These are phyloP conservation scores for Nycticebus coucang DNA, from an alignment of 2,113 vertebrate genomes.

Conservation along the genomic window DNA sequence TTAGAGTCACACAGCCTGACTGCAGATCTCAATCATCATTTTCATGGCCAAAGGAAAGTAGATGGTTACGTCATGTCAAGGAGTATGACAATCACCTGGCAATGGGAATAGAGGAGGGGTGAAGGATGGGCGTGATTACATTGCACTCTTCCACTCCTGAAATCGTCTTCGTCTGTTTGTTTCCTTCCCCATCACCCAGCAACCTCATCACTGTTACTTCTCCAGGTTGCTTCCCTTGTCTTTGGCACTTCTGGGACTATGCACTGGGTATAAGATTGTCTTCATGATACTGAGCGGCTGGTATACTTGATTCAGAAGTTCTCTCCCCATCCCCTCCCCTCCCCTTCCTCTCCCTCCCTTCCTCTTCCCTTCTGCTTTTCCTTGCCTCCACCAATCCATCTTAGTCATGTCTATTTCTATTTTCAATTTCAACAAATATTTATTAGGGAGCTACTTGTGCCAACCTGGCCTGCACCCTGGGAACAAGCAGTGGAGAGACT, in stretches of 20 bases:
- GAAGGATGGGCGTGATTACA: background rate
- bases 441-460: background rate
- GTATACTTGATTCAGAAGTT: background rate
- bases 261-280: background rate
- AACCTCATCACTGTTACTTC: background rate
- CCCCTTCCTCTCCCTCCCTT: rapidly evolving
- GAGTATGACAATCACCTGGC: too few relatives aligned
- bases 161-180: background rate
- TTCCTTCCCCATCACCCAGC: background rate
- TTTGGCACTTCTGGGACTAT: background rate
- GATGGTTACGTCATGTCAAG: too few relatives aligned
- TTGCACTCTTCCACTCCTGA: background rate
- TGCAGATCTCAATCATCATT: background rate
- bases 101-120: background rate
- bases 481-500: background rate
- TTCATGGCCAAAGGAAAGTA: background rate
- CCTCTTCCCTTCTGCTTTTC: background rate
- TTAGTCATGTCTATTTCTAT: background rate
- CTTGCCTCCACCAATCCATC: background rate
- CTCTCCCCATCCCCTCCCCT: background rate
- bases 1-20: background rate
- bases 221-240: background rate
- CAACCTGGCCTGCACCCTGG: background rate
- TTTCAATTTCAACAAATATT: background rate
- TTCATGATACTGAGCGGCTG: background rate